Conservation (phyloP, 2,888 invertebrate species). For the Protonemura montana region DNA sequence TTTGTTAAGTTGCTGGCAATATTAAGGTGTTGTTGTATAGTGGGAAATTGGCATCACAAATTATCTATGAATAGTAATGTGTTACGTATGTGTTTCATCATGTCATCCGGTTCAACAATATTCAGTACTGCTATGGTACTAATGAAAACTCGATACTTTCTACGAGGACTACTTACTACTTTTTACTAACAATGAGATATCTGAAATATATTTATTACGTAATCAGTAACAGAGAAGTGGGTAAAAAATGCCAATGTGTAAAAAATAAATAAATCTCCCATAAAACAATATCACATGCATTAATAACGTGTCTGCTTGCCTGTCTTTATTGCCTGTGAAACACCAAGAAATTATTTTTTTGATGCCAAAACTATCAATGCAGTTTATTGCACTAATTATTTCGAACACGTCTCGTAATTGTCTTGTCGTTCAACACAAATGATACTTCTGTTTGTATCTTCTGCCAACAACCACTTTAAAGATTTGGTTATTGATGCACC, state of each 20-base stretch:
- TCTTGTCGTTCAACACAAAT: no score
- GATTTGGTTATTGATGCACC: no score
- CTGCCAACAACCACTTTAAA: no score
- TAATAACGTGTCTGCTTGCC: no score
- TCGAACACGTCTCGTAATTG: no score
- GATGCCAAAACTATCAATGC: no score
- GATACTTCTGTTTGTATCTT: no score
- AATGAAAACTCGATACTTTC: not conserved
- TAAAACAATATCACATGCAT: not conserved
- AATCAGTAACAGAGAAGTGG: not conserved
- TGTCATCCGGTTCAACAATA: not conserved
- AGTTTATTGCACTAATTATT: no score
- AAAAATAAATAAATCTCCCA: constrained; percentile 9
- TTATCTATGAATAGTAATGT: not conserved
- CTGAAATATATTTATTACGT: constrained; percentile 12
- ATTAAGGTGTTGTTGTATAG: not conserved
- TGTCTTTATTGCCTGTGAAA: not conserved
- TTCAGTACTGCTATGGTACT: not conserved
- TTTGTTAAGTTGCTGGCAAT: not conserved
- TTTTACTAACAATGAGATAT: not conserved
- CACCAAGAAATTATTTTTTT: no score
- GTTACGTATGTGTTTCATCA: not conserved
- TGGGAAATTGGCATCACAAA: not conserved
- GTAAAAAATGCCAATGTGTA: constrained; percentile 2
- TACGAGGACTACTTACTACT: not conserved